Evolutionary conservation across 2,888 invertebrate species (phyloP).

Genomic region (Loripinus fragilis): DNA sequence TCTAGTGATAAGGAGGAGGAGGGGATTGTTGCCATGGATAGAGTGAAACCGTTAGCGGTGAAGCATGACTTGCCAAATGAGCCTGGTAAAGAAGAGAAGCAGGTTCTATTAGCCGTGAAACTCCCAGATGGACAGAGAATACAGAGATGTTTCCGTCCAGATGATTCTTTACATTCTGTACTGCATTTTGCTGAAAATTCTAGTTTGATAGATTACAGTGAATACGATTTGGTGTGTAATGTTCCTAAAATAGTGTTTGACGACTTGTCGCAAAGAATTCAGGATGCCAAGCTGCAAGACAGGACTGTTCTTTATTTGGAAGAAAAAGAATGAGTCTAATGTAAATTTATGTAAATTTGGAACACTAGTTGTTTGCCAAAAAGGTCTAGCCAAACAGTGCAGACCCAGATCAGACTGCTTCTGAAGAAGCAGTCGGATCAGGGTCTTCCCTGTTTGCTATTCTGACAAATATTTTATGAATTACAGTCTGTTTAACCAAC

Average conservation of each 20-base stretch:
- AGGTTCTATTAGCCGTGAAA: slow-evolving; percentile 67
- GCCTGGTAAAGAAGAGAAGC: slow-evolving; percentile 55
- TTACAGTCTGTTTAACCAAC: too few relatives aligned
- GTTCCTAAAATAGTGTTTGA: slow-evolving; percentile 64
- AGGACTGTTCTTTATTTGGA: slow-evolving; percentile 69
- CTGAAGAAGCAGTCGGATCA: too few relatives aligned
- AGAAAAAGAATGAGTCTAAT: slow-evolving; percentile 47
- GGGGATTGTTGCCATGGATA: neutral
- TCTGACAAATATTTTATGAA: too few relatives aligned
- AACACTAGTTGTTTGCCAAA: too few relatives aligned
- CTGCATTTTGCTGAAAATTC: slow-evolving; percentile 70
- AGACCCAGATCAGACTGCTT: too few relatives aligned
- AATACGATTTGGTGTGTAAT: slow-evolving; percentile 64
- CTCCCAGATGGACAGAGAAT: slow-evolving; percentile 70
- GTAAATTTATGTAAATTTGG: neutral
- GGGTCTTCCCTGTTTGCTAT: too few relatives aligned
- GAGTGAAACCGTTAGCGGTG: slow-evolving; percentile 31
- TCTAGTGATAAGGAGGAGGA: neutral
- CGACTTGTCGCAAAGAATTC: slow-evolving; percentile 52
- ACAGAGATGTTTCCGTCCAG: slow-evolving; percentile 65
- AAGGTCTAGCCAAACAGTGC: too few relatives aligned
- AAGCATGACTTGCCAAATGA: slow-evolving; percentile 63
- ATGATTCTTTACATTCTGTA: slow-evolving; percentile 58
- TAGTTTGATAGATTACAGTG: slow-evolving; percentile 55
- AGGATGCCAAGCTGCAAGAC: slow-evolving; percentile 62